These are phyloP conservation scores for Tetramorium alpestre DNA, from an alignment of 1,140 invertebrate genomes.

Conservation along the genomic window DNA sequence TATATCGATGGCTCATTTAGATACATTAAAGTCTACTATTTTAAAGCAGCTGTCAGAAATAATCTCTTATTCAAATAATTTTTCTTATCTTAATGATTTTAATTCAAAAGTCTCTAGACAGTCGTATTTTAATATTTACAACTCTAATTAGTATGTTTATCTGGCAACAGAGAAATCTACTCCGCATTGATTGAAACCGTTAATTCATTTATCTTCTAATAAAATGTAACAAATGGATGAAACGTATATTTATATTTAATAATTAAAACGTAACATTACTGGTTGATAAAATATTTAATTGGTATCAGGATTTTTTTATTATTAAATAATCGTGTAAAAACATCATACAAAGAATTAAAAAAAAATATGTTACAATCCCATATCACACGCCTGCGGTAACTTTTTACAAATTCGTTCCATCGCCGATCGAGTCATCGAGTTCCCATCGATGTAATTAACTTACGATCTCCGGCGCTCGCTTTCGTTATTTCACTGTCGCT, in stretches of 20 bases:
- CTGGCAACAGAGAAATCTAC: neutral
- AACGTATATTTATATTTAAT: neutral
- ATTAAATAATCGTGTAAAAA: neutral
- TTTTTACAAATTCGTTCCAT: constrained; percentile 4
- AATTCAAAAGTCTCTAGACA: neutral
- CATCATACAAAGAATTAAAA: neutral
- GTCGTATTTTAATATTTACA: neutral
- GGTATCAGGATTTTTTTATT: neutral
- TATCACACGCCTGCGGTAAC: neutral
- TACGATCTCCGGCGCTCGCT: constrained; percentile 3
- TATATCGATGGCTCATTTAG: neutral
- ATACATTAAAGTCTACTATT: neutral
- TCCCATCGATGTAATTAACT: constrained; percentile 13
- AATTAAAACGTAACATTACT: neutral
- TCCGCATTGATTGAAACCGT: neutral
- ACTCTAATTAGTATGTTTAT: neutral
- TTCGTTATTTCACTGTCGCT: constrained; percentile 11
- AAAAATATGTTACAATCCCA: neutral
- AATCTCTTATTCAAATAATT: neutral
- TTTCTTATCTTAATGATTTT: neutral
- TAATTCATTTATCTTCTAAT: neutral
- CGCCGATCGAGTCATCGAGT: constrained; percentile 8
- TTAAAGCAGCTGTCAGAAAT: neutral
- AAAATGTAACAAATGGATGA: neutral
- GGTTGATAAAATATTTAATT: neutral